These are phyloP conservation scores for Callinectes sapidus DNA, from an alignment of 2,888 invertebrate genomes.

Conservation along the genomic window DNA sequence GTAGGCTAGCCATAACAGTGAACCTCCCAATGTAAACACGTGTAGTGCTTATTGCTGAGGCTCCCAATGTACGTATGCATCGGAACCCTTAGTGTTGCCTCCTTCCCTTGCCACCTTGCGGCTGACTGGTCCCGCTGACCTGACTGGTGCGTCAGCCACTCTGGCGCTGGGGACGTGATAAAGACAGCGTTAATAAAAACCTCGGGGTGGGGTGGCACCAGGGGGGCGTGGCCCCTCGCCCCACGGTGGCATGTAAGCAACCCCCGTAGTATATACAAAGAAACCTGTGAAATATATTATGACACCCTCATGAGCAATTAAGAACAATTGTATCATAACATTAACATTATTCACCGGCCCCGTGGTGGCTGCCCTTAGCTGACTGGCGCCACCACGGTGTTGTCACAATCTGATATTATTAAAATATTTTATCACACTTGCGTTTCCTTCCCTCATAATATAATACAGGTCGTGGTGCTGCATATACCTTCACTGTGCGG, in stretches of 20 bases:
- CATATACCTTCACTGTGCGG: neutral
- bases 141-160: neutral
- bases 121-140: neutral
- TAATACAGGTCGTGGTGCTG: neutral
- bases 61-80: neutral
- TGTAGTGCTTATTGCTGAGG: slow-evolving; percentile 3
- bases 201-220: neutral
- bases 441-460: neutral
- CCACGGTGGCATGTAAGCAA: neutral
- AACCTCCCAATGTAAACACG: neutral
- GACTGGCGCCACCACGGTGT: neutral
- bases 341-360: neutral
- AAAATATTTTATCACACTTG: neutral
- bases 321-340: neutral
- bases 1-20: neutral
- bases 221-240: neutral
- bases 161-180: neutral
- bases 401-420: neutral
- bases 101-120: neutral
- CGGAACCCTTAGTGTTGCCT: neutral
- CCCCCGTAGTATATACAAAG: neutral
- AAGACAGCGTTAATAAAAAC: neutral
- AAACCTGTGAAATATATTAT: neutral
- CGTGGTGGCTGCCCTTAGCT: neutral
- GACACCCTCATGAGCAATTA: neutral